A percentile compares a stretch with the other conserved stretches of the same genome.
These are phyloP conservation scores for Thymelicus sylvestris DNA, from an alignment of 2,888 invertebrate genomes.

Conservation along the genomic window DNA sequence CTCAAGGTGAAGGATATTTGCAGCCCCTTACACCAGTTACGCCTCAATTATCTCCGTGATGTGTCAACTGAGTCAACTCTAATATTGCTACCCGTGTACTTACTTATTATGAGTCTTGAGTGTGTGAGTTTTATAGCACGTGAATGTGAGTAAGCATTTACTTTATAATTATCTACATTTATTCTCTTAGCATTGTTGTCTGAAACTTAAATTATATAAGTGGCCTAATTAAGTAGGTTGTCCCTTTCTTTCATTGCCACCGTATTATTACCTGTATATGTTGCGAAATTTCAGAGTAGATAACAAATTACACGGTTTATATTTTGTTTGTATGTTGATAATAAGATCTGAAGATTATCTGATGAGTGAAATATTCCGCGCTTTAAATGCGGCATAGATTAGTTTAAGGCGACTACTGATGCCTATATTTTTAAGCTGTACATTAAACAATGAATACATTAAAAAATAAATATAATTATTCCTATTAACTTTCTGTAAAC, in stretches of 20 bases:
- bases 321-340: slow-evolving; percentile 76
- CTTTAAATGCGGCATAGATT: slow-evolving; percentile 53
- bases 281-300: slow-evolving; percentile 53
- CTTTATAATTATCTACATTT: no score
- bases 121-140: no score
- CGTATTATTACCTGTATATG: slow-evolving; percentile 28
- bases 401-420: slow-evolving; percentile 46
- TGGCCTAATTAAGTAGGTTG: slow-evolving; percentile 6
- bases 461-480: no score
- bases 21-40: no score
- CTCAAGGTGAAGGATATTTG: no score
- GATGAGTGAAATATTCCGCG: slow-evolving; percentile 68
- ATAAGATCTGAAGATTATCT: slow-evolving; percentile 73
- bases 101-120: no score
- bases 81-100: no score
- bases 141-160: no score
- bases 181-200: background rate
- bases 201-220: background rate
- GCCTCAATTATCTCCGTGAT: no score
- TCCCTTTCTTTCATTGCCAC: background rate
- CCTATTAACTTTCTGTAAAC: no score
- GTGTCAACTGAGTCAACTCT: no score
- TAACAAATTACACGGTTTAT: slow-evolving; percentile 59
- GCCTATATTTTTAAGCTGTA: background rate
- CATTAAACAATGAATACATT: no score